Evolutionary conservation across 2,797 vertebrate species (phyloP), one percentile per base, ranked within the genome.

Genomic region (Gallinago nigripennis): DNA sequence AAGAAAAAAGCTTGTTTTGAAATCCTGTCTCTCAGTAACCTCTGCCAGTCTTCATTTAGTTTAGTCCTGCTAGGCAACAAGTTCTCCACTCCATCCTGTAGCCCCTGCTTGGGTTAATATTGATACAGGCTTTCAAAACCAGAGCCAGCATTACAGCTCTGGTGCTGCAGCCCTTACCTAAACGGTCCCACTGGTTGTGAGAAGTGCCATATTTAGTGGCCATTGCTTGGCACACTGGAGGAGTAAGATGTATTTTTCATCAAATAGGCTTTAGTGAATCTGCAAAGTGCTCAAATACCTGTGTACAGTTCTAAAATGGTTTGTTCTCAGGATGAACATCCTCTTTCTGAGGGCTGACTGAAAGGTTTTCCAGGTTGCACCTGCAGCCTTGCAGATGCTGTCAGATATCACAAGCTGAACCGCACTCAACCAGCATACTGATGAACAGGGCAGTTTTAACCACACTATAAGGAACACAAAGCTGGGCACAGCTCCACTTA

Each of bases 351-450:
- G 27, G 37, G 16, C 43, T 56, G 45, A 61, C 50, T 66, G 66
- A 51, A 73, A 64, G 48, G 16, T 70, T 89, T 87, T 83, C 12
- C 53, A 88, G 41, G 90, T 57, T 88, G 71, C 1, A 2, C 30
- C 86, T 92, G 63, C 68, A 77, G 83, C 85, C 50, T 35, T 70
- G 46, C 35, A 45, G 70, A 8, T 33, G 71, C 43, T 12, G 71
- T 93, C 68, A 64, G 41, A 86, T 81, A 58, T 94, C 72, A 82
- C 50, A 61, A 75, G 24, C 27, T 93, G 73, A 88, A 84, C 69
- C 72, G 23, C 20, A 33, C 43, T 90, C 33, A 76, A 8, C 70
- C 11, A 88, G 46, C 2, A 3, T 88, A 48, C 21, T 54, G 37
- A 63, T 61, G 51, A 92, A 79, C 30, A 41, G 82, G 63, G 45